phyloP scores from a whole-genome alignment of 2,888 invertebrate species.

The Molanna angustata region DNA sequence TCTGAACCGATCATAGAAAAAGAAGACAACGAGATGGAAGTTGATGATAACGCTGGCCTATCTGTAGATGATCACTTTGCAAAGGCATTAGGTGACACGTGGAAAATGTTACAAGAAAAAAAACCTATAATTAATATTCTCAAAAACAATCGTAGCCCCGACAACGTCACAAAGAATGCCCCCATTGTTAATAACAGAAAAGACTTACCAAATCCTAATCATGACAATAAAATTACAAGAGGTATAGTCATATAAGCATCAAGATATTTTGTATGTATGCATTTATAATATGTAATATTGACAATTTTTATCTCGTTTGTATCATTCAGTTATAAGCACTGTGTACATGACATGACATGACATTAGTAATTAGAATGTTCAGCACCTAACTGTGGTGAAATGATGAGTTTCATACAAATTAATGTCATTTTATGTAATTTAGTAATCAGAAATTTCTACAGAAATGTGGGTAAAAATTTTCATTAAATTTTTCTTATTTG shows the following conservation, averaged over 20 bases:
- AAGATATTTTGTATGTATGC: constrained; percentile 22
- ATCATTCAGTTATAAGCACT: no score
- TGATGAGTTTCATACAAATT: no score
- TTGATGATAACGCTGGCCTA: constrained; percentile 54
- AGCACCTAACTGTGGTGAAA: no score
- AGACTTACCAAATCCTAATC: constrained; percentile 25
- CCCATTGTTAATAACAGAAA: constrained; percentile 18
- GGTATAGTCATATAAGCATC: constrained; percentile 25
- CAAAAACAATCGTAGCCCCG: constrained; percentile 27
- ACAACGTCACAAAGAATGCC: constrained; percentile 11
- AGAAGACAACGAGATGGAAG: constrained; percentile 54
- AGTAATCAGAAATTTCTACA: no score
- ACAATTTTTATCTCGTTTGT: constrained; percentile 3
- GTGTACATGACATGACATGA: no score
- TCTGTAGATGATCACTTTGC: constrained; percentile 91
- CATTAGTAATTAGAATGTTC: no score
- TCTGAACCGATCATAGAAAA: constrained; percentile 29
- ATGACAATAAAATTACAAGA: constrained; percentile 24
- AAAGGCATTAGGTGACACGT: constrained; percentile 83
- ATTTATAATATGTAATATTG: constrained; percentile 21
- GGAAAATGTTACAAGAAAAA: constrained; percentile 70
- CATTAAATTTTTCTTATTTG: no score
- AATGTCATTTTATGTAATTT: no score
- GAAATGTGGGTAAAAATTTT: no score
- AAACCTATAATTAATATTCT: constrained; percentile 45